A percentile compares a stretch with the other conserved stretches of the same genome.
Conservation (phyloP, 2,113 vertebrate genomes). For the Ariopsis seemanni region DNA sequence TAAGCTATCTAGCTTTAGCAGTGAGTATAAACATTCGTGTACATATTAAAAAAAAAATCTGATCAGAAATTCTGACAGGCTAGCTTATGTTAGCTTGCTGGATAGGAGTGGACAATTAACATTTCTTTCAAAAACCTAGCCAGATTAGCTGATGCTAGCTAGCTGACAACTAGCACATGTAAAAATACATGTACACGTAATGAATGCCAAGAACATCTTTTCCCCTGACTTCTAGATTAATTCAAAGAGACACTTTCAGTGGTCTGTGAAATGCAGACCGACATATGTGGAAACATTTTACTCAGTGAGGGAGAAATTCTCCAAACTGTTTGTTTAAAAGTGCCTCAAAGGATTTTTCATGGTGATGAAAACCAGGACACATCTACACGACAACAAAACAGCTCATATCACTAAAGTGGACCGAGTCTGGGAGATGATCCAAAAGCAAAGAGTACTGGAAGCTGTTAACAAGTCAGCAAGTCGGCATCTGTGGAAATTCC, state of each 20-base stretch:
- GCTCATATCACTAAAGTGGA: conserved; percentile 32
- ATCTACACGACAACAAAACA: conserved; percentile 20
- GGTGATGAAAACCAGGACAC: conserved; percentile 29
- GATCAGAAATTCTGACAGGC: neutral
- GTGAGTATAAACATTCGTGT: neutral
- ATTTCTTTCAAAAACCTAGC: neutral
- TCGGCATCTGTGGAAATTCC: conserved; percentile 32
- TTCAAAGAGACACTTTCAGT: conserved; percentile 12
- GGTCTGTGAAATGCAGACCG: neutral
- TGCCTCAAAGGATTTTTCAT: conserved; percentile 14
- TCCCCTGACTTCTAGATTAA: neutral
- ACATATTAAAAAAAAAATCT: neutral
- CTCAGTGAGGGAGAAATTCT: neutral
- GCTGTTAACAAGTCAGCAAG: conserved; percentile 46
- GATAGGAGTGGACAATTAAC: neutral
- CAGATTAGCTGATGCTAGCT: conserved; percentile 3
- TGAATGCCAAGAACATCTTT: neutral
- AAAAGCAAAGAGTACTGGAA: conserved; percentile 32
- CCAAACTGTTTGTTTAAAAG: conserved; percentile 23
- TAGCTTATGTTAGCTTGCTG: neutral
- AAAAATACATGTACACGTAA: neutral
- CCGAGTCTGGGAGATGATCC: conserved; percentile 16
- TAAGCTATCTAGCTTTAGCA: neutral
- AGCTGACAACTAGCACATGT: neutral
- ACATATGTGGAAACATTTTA: conserved; percentile 17